These are phyloP conservation scores for Philantomba maxwellii DNA, from an alignment of 2,113 vertebrate genomes.

Conservation along the genomic window DNA sequence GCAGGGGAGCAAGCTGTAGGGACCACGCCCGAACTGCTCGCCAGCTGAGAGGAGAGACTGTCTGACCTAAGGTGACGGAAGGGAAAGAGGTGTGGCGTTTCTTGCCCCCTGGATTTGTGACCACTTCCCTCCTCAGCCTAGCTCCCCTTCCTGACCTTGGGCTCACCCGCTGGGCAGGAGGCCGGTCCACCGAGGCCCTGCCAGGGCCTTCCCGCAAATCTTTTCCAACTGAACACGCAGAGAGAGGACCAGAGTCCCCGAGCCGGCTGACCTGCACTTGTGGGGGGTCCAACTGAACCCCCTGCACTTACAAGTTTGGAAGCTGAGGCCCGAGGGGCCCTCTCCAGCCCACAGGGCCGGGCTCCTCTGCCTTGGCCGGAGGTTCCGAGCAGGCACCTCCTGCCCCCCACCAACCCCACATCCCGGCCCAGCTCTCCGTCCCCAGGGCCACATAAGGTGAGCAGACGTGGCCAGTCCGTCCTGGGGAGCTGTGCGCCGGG, in stretches of 20 bases:
- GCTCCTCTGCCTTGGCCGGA: neutral
- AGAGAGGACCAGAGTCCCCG: neutral
- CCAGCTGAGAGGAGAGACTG: neutral
- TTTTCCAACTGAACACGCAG: neutral
- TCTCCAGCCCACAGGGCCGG: neutral
- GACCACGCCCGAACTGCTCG: neutral
- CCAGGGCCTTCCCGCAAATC: neutral
- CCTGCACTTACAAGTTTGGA: neutral
- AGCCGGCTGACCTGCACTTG: neutral
- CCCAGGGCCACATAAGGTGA: neutral
- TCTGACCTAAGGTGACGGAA: neutral
- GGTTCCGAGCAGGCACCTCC: neutral
- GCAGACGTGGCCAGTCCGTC: neutral
- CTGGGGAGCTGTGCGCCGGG: fast-evolving
- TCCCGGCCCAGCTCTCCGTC: neutral
- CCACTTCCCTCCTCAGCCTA: neutral
- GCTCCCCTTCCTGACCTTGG: too few species aligned
- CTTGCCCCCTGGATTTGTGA: neutral
- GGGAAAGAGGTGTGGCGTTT: neutral
- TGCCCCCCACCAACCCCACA: neutral
- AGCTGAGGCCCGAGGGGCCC: neutral
- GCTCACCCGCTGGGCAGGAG: neutral
- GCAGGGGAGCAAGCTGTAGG: neutral
- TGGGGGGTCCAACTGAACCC: neutral
- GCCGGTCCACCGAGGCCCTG: neutral